Percentiles rank a stretch among this genome's conserved stretches.
These are phyloP conservation scores for Fulmarus glacialis DNA, from an alignment of 2,113 vertebrate genomes.

Conservation along the genomic window DNA sequence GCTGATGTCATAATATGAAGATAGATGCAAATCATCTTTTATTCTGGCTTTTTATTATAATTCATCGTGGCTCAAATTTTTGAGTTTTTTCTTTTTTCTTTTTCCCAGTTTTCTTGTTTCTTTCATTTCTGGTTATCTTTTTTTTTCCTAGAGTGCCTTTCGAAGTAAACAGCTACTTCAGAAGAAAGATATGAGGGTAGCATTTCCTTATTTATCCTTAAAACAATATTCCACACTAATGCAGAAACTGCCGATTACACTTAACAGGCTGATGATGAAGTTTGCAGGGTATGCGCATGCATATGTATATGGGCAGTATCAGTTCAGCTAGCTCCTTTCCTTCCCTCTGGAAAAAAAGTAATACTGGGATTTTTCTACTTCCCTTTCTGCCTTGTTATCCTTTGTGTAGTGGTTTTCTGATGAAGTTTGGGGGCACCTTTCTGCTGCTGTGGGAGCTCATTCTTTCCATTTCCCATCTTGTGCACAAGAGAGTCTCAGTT, in stretches of 20 bases:
- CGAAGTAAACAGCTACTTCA: background rate
- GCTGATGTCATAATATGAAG: background rate
- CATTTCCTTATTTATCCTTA: background rate
- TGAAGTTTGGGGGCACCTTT: background rate
- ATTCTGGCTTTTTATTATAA: background rate
- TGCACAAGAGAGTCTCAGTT: background rate
- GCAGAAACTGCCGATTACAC: background rate
- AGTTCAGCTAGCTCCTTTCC: background rate
- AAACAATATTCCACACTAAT: background rate
- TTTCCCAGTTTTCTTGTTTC: background rate
- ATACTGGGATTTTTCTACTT: background rate
- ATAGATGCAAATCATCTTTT: background rate
- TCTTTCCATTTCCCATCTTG: background rate
- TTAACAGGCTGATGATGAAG: background rate
- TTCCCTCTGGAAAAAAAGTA: background rate
- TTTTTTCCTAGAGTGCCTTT: background rate
- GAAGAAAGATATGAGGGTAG: background rate
- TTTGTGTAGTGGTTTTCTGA: background rate
- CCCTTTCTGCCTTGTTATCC: background rate
- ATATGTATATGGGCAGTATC: background rate
- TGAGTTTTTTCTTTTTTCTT: background rate
- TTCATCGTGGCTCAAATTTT: background rate
- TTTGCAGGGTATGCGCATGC: rapidly evolving
- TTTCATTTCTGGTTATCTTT: background rate
- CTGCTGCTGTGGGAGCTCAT: background rate